Evolutionary conservation across 2,797 vertebrate species (phyloP).

Genomic region (Rhinoraja longicauda): DNA sequence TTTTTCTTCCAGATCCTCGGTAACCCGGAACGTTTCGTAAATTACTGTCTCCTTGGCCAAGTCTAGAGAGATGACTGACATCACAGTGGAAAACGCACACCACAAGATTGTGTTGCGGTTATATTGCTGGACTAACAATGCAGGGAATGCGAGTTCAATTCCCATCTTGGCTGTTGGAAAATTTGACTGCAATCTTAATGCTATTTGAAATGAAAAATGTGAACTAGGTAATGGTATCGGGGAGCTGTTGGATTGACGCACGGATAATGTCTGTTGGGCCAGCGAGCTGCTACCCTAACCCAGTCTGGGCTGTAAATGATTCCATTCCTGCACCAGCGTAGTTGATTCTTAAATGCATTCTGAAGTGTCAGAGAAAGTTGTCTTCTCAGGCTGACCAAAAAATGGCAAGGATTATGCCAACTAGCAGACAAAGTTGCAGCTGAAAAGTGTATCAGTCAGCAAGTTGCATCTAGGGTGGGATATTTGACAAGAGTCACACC

Average conservation of each 20-base stretch:
- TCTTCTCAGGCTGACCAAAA: neutral
- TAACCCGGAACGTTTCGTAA: no score
- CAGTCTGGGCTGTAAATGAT: neutral
- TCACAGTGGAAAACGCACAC: no score
- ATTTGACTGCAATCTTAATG: neutral
- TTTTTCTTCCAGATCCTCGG: no score
- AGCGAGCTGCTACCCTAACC: no score
- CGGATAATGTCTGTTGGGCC: no score
- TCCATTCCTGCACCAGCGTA: neutral
- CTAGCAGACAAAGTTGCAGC: no score
- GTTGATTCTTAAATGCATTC: neutral
- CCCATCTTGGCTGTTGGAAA: neutral
- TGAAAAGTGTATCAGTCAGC: no score
- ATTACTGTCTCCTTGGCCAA: no score
- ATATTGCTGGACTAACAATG: neutral
- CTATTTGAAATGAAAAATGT: neutral
- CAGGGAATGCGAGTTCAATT: neutral
- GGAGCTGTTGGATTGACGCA: neutral
- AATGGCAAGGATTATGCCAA: neutral
- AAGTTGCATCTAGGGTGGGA: no score
- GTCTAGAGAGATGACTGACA: no score
- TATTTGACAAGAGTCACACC: no score
- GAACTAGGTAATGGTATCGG: neutral
- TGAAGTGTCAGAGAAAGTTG: neutral
- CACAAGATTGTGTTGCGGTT: neutral